Percentiles rank a stretch among this genome's conserved stretches.
Conservation (phyloP, 2,888 invertebrate genomes). For the Zygaena filipendulae region DNA sequence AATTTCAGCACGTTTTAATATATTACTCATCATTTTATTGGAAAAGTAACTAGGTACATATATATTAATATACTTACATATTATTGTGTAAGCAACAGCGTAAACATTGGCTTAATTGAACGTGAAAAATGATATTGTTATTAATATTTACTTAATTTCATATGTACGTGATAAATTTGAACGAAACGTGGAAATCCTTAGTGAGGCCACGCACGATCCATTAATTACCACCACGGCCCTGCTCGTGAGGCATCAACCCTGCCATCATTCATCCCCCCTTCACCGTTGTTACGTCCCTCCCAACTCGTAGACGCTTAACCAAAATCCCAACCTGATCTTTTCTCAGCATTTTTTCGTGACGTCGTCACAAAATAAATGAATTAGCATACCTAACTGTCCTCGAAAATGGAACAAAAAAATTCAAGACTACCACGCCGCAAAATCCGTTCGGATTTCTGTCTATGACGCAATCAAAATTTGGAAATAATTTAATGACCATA, state of each 20-base stretch:
- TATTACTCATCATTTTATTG: too few relatives aligned
- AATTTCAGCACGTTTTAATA: too few relatives aligned
- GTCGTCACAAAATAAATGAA: slow-evolving; percentile 53
- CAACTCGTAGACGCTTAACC: slow-evolving; percentile 22
- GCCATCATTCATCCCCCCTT: slow-evolving; percentile 17
- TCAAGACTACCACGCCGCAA: slow-evolving; percentile 36
- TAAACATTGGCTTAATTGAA: too few relatives aligned
- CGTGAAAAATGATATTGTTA: too few relatives aligned
- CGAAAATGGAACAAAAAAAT: slow-evolving; percentile 51
- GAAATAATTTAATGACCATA: slow-evolving; percentile 52
- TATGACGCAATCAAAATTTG: slow-evolving; percentile 56
- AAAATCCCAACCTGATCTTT: slow-evolving; percentile 40
- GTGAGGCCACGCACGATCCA: slow-evolving; percentile 35
- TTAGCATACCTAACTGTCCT: slow-evolving; percentile 62
- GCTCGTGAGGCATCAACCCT: slow-evolving; percentile 31
- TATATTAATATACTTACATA: too few relatives aligned
- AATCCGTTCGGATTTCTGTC: slow-evolving; percentile 45
- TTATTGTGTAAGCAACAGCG: too few relatives aligned
- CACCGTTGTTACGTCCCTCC: slow-evolving; percentile 20
- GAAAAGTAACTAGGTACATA: too few relatives aligned
- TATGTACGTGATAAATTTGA: too few relatives aligned
- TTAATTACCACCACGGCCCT: slow-evolving; percentile 31
- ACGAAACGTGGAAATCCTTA: slow-evolving; percentile 22
- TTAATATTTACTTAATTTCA: too few relatives aligned
- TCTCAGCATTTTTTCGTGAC: slow-evolving; percentile 38